Evolutionary conservation across 2,797 vertebrate species (phyloP), one percentile per base, ranked within the genome.

Genomic region (Sibirionetta formosa): DNA sequence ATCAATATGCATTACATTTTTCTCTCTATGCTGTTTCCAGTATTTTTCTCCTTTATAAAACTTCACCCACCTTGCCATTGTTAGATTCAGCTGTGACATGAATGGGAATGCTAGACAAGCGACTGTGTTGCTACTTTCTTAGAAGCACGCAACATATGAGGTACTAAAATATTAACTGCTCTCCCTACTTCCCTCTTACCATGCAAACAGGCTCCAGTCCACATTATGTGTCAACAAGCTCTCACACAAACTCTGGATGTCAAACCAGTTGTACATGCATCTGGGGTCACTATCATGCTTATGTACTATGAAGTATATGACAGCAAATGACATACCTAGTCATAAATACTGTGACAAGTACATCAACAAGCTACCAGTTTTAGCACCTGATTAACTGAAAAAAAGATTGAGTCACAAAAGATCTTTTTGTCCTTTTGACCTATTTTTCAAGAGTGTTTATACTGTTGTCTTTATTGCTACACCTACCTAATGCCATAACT

Each of bases 361-460:
- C 56, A 65, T 84, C 40, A 71, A 40, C 35, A 64, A 44, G 27
- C 61, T 72, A 93, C 48, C 44, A 64, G 40, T 63, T 92, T 83
- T 42, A 88, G 22, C 80, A 63, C 29, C 23, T 56, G 69, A 38
- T 54, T 90, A 79, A 65, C 50, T 84, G 73, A 79, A 51, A 33
- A 33, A 69, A 78, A 51, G 77, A 84, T 31, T 79, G 63, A 91
- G 88, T 79, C 17, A 6, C n/a, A 22, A 29, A 17, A 68, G 38
- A 26, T 29, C 53, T 80, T 82, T 56, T 86, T 73, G 51, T 72
- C 44, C 46, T 36, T n/a, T 56, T 78, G 81, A 53, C 14, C 46
- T 44, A 19, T 54, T 48, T 48, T 90, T 82, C 31, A 72, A 86
- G 92, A 36, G 38, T 65, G n/a, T 12, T 90, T 56, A 11, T 20